A percentile compares a stretch with the other conserved stretches of the same genome.
These are phyloP conservation scores for Crax fasciolata DNA, from an alignment of 2,797 vertebrate genomes.

Conservation along the genomic window DNA sequence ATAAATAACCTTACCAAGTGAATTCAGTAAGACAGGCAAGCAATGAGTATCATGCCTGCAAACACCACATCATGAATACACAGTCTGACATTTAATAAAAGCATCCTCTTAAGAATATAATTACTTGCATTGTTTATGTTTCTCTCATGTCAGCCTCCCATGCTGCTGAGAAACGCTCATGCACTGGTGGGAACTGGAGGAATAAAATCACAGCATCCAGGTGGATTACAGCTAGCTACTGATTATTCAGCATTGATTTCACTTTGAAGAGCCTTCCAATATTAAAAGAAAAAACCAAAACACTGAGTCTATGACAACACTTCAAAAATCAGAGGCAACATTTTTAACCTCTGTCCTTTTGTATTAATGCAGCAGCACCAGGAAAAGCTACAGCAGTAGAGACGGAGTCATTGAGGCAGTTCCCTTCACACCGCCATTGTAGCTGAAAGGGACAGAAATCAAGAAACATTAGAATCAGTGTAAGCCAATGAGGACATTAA, in stretches of 20 bases:
- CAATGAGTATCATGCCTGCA: not conserved
- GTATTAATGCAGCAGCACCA: slow-evolving; percentile 31
- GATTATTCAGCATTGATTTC: slow-evolving; percentile 25
- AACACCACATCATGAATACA: not conserved
- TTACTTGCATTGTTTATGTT: not conserved
- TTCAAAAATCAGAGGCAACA: slow-evolving; percentile 7
- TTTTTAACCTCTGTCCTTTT: slow-evolving; percentile 68
- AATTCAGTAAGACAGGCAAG: not conserved
- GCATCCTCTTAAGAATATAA: not conserved
- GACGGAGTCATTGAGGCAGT: not conserved
- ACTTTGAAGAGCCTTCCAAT: slow-evolving; percentile 10
- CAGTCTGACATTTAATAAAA: not conserved
- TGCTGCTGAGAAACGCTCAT: not conserved
- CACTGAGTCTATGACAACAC: not conserved
- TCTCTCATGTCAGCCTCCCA: not conserved
- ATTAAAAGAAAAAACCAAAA: not conserved
- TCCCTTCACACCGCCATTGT: not conserved
- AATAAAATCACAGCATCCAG: not conserved
- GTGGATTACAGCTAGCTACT: not conserved
- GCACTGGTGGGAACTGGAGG: not conserved
- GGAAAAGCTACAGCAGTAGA: slow-evolving; percentile 19
- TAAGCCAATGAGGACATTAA: not conserved
- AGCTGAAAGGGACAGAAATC: slow-evolving; percentile 52
- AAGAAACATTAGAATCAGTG: slow-evolving; percentile 44
- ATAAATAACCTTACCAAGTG: not conserved